Evolutionary conservation across 2,888 invertebrate species (phyloP), one percentile per base, ranked within the genome.

Genomic region (Cordylochernes scorpioides): DNA sequence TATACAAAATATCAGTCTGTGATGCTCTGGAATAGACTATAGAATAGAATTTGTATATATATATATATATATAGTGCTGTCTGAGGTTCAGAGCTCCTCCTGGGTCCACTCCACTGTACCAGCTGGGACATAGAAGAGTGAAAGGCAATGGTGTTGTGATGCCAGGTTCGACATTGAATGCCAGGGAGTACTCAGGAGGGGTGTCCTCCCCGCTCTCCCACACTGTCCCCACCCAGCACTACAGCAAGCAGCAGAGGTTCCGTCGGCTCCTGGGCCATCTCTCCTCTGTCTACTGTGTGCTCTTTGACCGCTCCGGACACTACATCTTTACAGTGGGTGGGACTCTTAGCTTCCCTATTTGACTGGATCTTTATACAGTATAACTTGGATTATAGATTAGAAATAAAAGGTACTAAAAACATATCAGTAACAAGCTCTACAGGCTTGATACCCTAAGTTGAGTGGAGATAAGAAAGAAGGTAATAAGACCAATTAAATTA

Each of bases 251-350:
- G 38, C 65, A 68, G 45, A 58, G 74, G 22, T 37, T 33, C 25
- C 34, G 37, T 14, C 24, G 37, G 16, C 19, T 37, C 6, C 31
- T 88, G 27, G 94, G 91, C 0, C 97, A 97, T 52, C 62, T 94
- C 31, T 80, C 86, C 1, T 75, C 88, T n/a, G 88, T 91, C 2
- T 97, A 91, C 59, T 97, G 94, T 57, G 68, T 94, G 15, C 62
- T 77, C 14, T 91, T 84, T 55, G 94, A 97, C 58, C 64, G 73
- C 39, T 73, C 78, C 8, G 91, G 91, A 3, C 65, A 68, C 47
- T 86, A 73, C 48, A 72, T 91, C 35, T 66, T 91, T 41, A 91
- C 91, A 1, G 74, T 72, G 54, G 56, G 60, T 49, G 14, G n/a
- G 28, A 9, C 22, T 15, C 25, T 15, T 24, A 33, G n/a, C 15